Evolutionary conservation across 2,888 invertebrate genomes (phyloP).

Genomic region (Stegana nigrithorax): DNA sequence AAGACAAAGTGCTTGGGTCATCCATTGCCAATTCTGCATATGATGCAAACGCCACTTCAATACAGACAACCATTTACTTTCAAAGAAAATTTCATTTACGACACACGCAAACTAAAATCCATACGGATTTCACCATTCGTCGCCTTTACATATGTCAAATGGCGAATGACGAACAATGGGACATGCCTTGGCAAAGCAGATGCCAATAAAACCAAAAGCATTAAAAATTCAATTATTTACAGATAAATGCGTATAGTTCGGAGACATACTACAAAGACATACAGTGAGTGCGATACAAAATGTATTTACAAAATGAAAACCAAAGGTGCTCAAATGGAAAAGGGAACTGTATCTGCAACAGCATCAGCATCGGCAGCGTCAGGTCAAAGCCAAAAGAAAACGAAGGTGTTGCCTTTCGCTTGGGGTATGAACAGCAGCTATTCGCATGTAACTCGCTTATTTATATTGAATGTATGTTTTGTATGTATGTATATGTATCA

Average conservation of each 20-base stretch:
- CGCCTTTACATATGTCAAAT: too few species aligned
- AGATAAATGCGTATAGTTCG: constrained; percentile 1
- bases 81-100: too few species aligned
- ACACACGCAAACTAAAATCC: too few species aligned
- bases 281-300: background rate
- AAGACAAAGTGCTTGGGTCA: too few species aligned
- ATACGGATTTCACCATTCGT: too few species aligned
- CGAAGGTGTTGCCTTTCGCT: background rate
- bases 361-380: background rate
- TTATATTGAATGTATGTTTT: background rate
- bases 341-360: background rate
- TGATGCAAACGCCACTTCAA: too few species aligned
- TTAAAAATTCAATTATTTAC: constrained; percentile 42
- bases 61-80: too few species aligned
- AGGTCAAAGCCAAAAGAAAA: background rate
- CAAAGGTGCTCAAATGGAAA: constrained; percentile 17
- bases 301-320: constrained; percentile 9
- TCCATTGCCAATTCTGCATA: too few species aligned
- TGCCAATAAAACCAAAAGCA: constrained; percentile 13
- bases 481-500: background rate
- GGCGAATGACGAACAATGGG: too few species aligned
- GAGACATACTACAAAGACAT: background rate
- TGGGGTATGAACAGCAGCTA: background rate
- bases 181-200: too few species aligned
- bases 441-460: too few species aligned